These are phyloP conservation scores for Protophormia terraenovae DNA, from an alignment of 2,888 invertebrate species.

Conservation along the genomic window DNA sequence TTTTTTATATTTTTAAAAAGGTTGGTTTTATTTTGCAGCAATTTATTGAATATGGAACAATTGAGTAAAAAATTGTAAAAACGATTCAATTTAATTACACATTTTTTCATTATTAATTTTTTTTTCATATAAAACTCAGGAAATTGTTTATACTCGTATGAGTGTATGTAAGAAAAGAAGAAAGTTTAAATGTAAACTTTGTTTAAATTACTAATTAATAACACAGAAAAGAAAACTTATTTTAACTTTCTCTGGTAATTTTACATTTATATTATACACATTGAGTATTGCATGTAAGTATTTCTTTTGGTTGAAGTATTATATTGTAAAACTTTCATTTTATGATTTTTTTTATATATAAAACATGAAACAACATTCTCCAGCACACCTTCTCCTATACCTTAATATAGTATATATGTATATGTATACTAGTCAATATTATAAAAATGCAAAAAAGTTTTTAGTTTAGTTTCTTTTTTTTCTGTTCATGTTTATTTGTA, in stretches of 20 bases:
- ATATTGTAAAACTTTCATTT: constrained; percentile 11
- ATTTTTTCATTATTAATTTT: constrained; percentile 8
- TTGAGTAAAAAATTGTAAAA: background rate
- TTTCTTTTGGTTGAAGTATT: background rate
- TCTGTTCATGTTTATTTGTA: background rate
- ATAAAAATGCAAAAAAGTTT: background rate
- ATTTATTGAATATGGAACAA: constrained; percentile 40
- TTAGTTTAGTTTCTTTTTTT: background rate
- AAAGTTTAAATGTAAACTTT: background rate
- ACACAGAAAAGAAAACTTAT: background rate
- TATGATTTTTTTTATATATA: background rate
- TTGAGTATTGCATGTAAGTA: background rate
- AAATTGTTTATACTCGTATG: background rate
- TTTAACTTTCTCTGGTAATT: background rate
- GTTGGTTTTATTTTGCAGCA: constrained; percentile 22
- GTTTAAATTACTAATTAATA: constrained; percentile 21
- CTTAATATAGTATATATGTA: no score
- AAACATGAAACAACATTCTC: constrained; percentile 1
- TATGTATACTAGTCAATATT: background rate
- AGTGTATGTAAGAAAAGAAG: background rate
- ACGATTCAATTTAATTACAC: constrained; percentile 7
- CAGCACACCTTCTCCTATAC: background rate
- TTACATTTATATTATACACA: background rate
- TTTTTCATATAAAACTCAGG: background rate
- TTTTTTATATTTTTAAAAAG: background rate